Evolutionary conservation across 2,888 invertebrate species (phyloP).

Genomic region (Thyatira batis): DNA sequence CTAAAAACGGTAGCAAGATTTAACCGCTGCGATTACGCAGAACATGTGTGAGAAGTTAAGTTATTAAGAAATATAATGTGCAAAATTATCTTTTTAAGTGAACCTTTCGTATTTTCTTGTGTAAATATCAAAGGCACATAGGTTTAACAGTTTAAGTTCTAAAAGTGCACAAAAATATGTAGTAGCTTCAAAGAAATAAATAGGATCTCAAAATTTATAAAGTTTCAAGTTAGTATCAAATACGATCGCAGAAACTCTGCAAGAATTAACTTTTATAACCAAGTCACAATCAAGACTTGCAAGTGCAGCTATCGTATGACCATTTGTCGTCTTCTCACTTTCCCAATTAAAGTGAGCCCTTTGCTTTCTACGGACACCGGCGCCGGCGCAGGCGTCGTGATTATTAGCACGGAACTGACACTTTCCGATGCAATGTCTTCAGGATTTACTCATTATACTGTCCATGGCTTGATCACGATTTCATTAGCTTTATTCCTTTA

Average conservation of each 20-base stretch:
- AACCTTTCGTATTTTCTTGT: too few species aligned
- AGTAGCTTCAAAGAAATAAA: too few species aligned
- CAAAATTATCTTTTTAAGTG: too few species aligned
- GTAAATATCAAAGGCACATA: too few species aligned
- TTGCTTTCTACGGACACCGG: slow-evolving; percentile 47
- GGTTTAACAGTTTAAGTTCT: too few species aligned
- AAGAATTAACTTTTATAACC: neutral
- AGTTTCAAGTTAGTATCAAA: too few species aligned
- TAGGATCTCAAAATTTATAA: too few species aligned
- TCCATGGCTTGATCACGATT: neutral
- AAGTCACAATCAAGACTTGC: neutral
- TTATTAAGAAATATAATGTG: neutral
- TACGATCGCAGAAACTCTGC: too few species aligned
- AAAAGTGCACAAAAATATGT: too few species aligned
- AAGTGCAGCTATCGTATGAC: slow-evolving; percentile 11
- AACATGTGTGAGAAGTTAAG: neutral
- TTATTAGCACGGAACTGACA: slow-evolving; percentile 57
- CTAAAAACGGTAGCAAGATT: neutral
- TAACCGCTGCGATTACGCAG: neutral
- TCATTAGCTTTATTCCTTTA: neutral
- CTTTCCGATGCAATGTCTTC: slow-evolving; percentile 45
- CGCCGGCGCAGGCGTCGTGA: slow-evolving; percentile 24
- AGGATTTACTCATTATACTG: neutral
- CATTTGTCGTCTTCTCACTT: slow-evolving; percentile 39
- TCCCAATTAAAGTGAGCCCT: slow-evolving; percentile 42